A percentile compares a stretch with the other conserved stretches of the same genome.
These are phyloP conservation scores for Ephydatia muelleri DNA, from an alignment of 37 sponge, comb jelly and placozoan genomes.

Conservation along the genomic window DNA sequence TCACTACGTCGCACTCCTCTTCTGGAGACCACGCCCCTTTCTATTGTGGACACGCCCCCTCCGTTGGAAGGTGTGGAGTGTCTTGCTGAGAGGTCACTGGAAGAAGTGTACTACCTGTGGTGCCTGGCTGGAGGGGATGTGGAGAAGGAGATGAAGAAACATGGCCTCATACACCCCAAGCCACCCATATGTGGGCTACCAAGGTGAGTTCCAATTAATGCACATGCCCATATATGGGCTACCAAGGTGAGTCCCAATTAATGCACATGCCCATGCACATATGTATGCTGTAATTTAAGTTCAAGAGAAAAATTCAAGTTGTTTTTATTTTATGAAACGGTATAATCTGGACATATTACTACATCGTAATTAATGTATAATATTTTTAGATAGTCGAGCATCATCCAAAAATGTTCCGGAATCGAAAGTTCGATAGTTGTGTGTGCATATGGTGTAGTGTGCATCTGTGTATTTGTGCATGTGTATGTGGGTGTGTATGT, in stretches of 20 bases:
- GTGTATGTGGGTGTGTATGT: too few relatives aligned
- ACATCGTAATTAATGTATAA: too few relatives aligned
- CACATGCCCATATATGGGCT: constrained; percentile 68
- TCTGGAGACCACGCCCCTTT: not conserved
- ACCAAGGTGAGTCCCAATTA: constrained; percentile 54
- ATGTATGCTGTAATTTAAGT: too few relatives aligned
- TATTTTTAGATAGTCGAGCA: too few relatives aligned
- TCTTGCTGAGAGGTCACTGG: constrained; percentile 45
- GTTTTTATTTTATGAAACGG: too few relatives aligned
- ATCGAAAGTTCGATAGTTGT: too few relatives aligned
- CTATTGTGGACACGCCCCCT: not conserved
- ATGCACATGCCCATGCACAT: too few relatives aligned
- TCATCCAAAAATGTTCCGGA: too few relatives aligned
- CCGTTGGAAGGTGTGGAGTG: constrained; percentile 20
- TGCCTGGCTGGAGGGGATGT: constrained; percentile 95
- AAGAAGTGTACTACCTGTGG: constrained; percentile 96
- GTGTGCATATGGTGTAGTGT: too few relatives aligned
- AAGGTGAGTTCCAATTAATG: constrained; percentile 37
- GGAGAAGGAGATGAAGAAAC: constrained; percentile 80
- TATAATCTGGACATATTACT: too few relatives aligned
- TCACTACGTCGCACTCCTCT: constrained; percentile 26
- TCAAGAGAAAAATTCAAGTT: too few relatives aligned
- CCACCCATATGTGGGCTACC: constrained; percentile 82
- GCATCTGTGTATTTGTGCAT: too few relatives aligned
- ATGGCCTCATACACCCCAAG: constrained; percentile 52